Evolutionary conservation across 2,888 invertebrate genomes (phyloP).

Genomic region (Eubasilissa splendida): DNA sequence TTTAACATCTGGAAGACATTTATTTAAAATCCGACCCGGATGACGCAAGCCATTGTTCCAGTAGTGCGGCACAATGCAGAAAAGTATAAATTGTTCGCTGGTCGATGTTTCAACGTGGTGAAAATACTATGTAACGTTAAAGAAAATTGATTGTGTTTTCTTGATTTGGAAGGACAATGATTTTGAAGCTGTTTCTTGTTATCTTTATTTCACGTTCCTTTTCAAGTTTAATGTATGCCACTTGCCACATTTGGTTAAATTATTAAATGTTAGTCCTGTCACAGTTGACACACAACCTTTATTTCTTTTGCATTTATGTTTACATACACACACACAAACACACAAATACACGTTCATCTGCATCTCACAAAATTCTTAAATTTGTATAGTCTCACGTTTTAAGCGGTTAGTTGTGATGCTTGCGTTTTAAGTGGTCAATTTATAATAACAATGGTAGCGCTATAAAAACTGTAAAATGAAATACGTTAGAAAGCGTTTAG

Average conservation of each 20-base stretch:
- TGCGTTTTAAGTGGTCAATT: too few species aligned
- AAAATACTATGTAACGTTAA: background rate
- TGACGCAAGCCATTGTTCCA: background rate
- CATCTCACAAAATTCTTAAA: too few species aligned
- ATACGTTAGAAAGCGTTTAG: too few species aligned
- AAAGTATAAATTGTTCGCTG: background rate
- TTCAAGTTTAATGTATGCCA: slow-evolving; percentile 29
- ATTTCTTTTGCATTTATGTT: too few species aligned
- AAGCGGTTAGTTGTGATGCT: too few species aligned
- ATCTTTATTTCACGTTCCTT: slow-evolving; percentile 27
- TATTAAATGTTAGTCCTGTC: too few species aligned
- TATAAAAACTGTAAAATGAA: too few species aligned
- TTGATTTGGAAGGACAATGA: background rate
- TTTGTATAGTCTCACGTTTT: too few species aligned
- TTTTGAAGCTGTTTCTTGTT: slow-evolving; percentile 15
- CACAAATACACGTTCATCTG: too few species aligned
- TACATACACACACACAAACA: too few species aligned
- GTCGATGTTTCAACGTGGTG: background rate
- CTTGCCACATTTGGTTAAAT: slow-evolving; percentile 23
- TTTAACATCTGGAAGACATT: slow-evolving; percentile 43
- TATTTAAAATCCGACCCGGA: slow-evolving; percentile 34
- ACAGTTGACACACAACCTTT: too few species aligned
- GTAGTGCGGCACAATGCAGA: background rate
- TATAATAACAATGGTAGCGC: too few species aligned
- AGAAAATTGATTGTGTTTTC: background rate